Conservation (phyloP, 2,113 vertebrate species). For the Saguinus midas region DNA sequence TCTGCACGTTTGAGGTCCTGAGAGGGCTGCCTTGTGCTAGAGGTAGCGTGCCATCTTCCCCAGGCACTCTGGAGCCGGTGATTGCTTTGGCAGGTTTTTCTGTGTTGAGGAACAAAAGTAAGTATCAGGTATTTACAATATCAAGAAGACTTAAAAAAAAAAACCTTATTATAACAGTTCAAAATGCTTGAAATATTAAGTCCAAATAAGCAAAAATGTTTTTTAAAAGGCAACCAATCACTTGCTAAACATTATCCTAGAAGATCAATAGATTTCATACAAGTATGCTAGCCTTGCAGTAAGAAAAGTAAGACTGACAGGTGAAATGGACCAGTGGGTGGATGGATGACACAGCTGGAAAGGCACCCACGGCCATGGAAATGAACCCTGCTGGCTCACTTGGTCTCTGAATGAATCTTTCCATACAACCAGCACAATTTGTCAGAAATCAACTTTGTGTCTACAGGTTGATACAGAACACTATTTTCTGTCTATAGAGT, state of each 20-base stretch:
- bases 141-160: neutral
- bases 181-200: neutral
- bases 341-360: too few relatives aligned
- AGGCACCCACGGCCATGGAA: accelerated
- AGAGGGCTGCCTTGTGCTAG: constrained; percentile 13
- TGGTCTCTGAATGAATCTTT: neutral
- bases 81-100: constrained; percentile 47
- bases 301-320: neutral
- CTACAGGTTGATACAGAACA: neutral
- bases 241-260: neutral
- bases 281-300: neutral
- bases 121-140: neutral
- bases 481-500: neutral
- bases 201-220: neutral
- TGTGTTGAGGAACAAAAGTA: neutral
- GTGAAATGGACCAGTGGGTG: accelerated
- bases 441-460: neutral
- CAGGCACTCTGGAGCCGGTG: neutral
- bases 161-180: neutral
- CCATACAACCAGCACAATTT: neutral
- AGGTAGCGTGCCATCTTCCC: neutral
- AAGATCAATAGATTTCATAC: neutral
- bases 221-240: neutral
- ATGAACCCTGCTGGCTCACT: neutral
- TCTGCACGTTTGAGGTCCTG: constrained; percentile 7